Conservation (phyloP, 2,797 vertebrate genomes). For the Cercopithecus diana region DNA sequence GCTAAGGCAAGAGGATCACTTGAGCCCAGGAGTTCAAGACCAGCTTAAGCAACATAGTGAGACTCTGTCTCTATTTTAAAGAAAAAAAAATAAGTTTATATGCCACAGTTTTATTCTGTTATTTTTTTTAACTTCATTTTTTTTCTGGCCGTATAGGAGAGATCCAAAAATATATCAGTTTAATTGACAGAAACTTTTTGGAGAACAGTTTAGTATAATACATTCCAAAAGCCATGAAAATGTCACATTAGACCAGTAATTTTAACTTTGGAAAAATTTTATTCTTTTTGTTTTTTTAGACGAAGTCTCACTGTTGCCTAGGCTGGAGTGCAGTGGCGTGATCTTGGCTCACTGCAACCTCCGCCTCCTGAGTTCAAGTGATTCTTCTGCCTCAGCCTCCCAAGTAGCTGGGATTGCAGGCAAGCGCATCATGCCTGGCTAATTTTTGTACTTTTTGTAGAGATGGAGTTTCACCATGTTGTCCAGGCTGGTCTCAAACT, state of each 20-base stretch:
- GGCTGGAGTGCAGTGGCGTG: no score
- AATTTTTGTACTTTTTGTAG: neutral
- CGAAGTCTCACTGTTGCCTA: no score
- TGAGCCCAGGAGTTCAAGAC: neutral
- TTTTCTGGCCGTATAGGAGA: neutral
- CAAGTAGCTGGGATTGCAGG: no score
- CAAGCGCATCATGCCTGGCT: no score
- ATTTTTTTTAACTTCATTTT: slow-evolving; percentile 24
- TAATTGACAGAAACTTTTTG: neutral
- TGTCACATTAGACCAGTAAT: neutral
- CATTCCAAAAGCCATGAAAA: neutral
- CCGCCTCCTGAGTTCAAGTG: no score
- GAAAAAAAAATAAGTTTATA: neutral
- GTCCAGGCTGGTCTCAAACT: neutral
- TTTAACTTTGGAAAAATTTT: slow-evolving; percentile 29
- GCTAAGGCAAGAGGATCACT: neutral
- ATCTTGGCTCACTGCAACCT: no score
- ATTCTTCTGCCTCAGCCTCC: no score
- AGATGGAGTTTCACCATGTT: neutral
- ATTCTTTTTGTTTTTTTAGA: no score
- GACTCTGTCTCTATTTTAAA: neutral
- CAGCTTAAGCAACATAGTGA: neutral
- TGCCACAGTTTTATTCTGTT: neutral
- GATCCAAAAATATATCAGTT: neutral
- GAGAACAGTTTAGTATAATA: neutral